Conservation (phyloP, 2,888 invertebrate species). For the Matsumyia berberina region DNA sequence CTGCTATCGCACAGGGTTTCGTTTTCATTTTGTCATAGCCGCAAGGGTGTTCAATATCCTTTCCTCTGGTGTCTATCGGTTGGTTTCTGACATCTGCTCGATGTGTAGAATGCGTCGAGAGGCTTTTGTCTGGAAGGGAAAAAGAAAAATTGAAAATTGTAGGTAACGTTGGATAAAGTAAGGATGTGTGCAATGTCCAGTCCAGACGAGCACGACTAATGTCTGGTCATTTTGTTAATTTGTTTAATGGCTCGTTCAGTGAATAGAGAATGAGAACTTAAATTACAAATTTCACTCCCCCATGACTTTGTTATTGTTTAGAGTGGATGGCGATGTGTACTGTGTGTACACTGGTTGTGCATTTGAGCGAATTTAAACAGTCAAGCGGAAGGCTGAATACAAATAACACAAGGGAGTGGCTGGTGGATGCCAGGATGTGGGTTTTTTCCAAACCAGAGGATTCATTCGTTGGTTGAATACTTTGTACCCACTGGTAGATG, state of each 20-base stretch:
- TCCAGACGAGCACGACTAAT: not conserved
- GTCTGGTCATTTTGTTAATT: constrained; percentile 9
- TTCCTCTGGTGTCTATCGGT: constrained; percentile 37
- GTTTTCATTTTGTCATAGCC: constrained; percentile 75
- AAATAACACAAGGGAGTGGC: not conserved
- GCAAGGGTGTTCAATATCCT: constrained; percentile 27
- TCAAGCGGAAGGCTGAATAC: not conserved
- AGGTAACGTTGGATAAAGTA: not conserved
- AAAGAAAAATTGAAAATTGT: constrained; percentile 7
- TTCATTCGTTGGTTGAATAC: not conserved
- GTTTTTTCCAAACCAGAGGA: not conserved
- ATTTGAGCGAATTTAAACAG: constrained; percentile 6
- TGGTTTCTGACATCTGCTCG: constrained; percentile 30
- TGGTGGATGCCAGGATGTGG: not conserved
- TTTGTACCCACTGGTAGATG: not conserved
- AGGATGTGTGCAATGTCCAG: not conserved
- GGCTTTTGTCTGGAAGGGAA: constrained; percentile 19
- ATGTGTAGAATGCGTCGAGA: too few species aligned
- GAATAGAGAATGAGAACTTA: constrained; percentile 15
- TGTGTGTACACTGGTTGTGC: not conserved
- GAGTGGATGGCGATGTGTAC: not conserved
- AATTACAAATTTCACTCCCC: not conserved
- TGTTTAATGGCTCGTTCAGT: constrained; percentile 11
- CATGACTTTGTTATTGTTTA: not conserved
- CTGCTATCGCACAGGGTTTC: constrained; percentile 72